Base-by-base conservation (phyloP, 1,140 invertebrate species). In the Calephelis nemesis region DNA sequence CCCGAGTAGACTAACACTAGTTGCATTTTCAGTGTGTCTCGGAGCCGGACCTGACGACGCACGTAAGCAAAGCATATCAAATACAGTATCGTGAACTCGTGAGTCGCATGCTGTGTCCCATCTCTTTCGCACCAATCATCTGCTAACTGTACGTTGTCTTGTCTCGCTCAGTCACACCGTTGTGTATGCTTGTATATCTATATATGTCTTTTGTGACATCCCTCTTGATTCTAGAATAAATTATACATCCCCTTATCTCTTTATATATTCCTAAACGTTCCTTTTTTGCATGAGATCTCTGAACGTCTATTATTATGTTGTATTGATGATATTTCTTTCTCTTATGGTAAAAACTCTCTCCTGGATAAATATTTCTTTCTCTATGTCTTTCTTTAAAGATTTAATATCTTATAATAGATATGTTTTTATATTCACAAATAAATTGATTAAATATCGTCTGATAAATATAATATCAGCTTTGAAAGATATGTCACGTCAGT, bases 11-110 rank as follows among this genome's bases (percentile, higher is more conserved):
- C 80, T 90, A 90, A 90, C 87, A 77, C 73, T 74, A 82, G 83
- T 91, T 88, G 77, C 81, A 79, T 83, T 91, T 91, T 84, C 88
- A 91, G 88, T 91, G 85, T 83, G 77, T 75, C 74, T 91, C 88
- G 82, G 88, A 88, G 78, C 85, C 88, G 82, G 82, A 79, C 77
- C 87, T 91, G 81, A 78, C 81, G 82, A 75, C 78, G 81, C 84
- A 91, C 83, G 88, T 91, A 91, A 91, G 88, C 83, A 84, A 84
- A 84, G 78, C 76, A 77, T 81, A 81, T 77, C 76, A 77, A 77
- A 81, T 83, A 81, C 72, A 77, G 79, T 90, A 84, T 87, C 83
- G 84, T 88, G 86, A 87, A 81, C 83, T 85, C 81, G 83, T 90
- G 87, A 88, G 84, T 88, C 82, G 86, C 88, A 90, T 90, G 86